Base-by-base conservation (phyloP, 2,797 vertebrate genomes). In the Choloepus didactylus region DNA sequence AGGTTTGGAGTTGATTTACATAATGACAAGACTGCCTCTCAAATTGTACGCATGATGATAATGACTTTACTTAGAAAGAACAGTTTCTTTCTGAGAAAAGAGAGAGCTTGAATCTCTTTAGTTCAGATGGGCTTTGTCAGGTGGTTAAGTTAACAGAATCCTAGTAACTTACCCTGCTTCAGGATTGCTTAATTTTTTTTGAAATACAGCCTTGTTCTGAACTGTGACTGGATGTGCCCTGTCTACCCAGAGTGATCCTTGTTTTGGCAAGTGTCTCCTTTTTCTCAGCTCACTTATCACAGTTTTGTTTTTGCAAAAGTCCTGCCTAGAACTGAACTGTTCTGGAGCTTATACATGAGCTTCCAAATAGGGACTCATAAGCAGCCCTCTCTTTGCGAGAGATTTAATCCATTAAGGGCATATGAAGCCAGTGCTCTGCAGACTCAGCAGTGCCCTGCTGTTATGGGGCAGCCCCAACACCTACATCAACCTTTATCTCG, bases 351-450 rank as follows among this genome's bases (percentile, higher is more conserved):
- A 85, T 89, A 80, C 54, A 79, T 76, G 81, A 91, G 92, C 72
- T 96, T 97, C 95, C 96, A 95, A 87, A 96, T 88, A 96, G 93
- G 92, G 88, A 70, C 91, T 90, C 59, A 7, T 9, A 9, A 91
- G 86, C 44, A 80, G 87, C 79, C 21, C 59, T 96, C 56, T 81
- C 49, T 76, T 23, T 76, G 79, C 66, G 77, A 92, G 84, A 80
- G 66, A 89, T 64, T 54, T 82, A 88, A 90, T 95, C 64, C 38
- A 67, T 59, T 62, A 62, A 91, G 51, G 56, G 29, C 75, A 14
- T 19, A 10, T 19, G 41, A 82, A 85, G 67, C 80, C 41, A 51
- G 72, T 64, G 27, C 64, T 38, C 62, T 89, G 10, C 56, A 73
- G 92, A 87, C 83, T 72, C 18, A 15, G 73, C 69, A 16, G 44